phyloP scores from a whole-genome alignment of 1,140 invertebrate species.

The Ganaspis sp. region DNA sequence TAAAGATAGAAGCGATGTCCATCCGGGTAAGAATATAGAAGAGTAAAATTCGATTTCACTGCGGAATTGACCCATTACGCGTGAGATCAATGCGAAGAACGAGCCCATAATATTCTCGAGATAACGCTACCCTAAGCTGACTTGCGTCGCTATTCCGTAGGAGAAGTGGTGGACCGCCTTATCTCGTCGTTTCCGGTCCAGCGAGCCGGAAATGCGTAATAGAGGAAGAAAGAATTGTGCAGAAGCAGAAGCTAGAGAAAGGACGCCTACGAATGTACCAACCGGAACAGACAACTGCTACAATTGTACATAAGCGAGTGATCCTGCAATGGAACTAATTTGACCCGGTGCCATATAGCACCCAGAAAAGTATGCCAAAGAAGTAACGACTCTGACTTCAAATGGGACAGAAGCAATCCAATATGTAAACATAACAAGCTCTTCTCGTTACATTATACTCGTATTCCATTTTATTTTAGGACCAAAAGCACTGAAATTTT shows the following conservation, averaged over 20 bases:
- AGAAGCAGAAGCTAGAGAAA: slow-evolving; percentile 15
- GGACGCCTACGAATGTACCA: slow-evolving; percentile 8
- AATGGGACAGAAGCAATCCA: slow-evolving; percentile 9
- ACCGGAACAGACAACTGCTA: slow-evolving; percentile 18
- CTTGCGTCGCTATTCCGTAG: slow-evolving; percentile 48
- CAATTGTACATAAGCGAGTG: not conserved
- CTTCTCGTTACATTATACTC: not conserved
- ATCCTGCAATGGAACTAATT: slow-evolving; percentile 20
- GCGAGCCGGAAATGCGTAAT: slow-evolving; percentile 76
- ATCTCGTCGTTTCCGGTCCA: slow-evolving; percentile 76
- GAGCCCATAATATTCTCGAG: slow-evolving; percentile 66
- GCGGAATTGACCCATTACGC: slow-evolving; percentile 58
- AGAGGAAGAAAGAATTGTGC: slow-evolving; percentile 65
- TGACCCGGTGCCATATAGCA: not conserved
- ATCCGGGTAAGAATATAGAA: not conserved
- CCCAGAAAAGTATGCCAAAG: slow-evolving; percentile 19
- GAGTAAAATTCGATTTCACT: slow-evolving; percentile 1
- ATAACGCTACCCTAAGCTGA: slow-evolving; percentile 63
- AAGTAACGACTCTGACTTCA: not conserved
- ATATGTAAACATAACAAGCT: slow-evolving; percentile 17
- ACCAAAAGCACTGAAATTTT: no score
- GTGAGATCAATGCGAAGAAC: slow-evolving; percentile 60
- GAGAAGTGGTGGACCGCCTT: slow-evolving; percentile 67
- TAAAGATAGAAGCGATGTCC: no score
- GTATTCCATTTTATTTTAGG: not conserved